Evolutionary conservation across 1,140 invertebrate species (phyloP), one percentile per base, ranked within the genome.

Genomic region (Coelopa frigida): DNA sequence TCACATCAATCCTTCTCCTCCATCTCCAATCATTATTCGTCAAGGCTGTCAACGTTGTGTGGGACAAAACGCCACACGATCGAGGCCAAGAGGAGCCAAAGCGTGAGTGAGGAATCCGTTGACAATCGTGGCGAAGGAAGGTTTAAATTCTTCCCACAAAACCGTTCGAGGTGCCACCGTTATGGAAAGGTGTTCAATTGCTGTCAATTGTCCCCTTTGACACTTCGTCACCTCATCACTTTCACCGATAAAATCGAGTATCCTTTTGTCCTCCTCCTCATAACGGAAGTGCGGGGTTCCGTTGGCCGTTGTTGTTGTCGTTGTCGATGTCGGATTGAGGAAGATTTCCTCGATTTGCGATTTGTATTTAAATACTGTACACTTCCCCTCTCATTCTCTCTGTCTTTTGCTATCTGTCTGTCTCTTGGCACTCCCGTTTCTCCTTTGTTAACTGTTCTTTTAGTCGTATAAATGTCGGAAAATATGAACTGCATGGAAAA

Each of bases 401-500:
- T 32, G 23, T 32, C 31, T 32, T 41, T 41, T 24, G n/a, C 18
- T 17, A 29, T 29, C 7, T 29, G n/a, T 29, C n/a, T 29, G 15
- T 31, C 32, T 42, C 32, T 23, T 29, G 7, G 17, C 27, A 42
- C 40, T 29, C 27, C 32, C 40, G 32, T 24, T 42, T 29, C 27
- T 42, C 40, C 40, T 42, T 42, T 29, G 32, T 42, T 24, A 24
- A 42, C 17, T 29, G 27, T 42, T 33, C 35, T 39, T 48, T 48
- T 48, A 48, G 46, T 48, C 39, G 33, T 39, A 48, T 48, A 43
- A 48, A 43, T 18, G 46, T 36, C 40, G 17, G 40, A n/a, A 36
- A 48, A 48, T 48, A 48, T 48, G 46, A 48, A 43, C 46, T 38
- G 29, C 39, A 48, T 48, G 32, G 21, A 48, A 33, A 48, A 48